Conservation (phyloP, 2,888 invertebrate genomes). For the Stenichneumon culpator region DNA sequence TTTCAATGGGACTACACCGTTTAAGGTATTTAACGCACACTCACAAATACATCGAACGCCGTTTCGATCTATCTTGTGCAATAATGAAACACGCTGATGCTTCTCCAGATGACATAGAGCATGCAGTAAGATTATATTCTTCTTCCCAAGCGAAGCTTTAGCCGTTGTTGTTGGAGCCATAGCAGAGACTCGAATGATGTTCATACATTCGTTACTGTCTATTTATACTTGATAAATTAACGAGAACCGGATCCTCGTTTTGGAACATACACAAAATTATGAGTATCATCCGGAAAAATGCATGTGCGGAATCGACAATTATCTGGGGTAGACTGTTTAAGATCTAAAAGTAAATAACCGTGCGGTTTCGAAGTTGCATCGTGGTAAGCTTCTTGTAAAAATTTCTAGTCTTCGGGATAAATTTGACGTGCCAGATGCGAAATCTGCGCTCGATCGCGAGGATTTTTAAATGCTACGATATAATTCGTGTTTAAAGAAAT, state of each 20-base stretch:
- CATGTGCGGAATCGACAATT: too few species aligned
- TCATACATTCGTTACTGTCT: neutral
- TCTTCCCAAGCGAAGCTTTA: neutral
- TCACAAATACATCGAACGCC: neutral
- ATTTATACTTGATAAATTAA: neutral
- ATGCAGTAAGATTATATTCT: neutral
- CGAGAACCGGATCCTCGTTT: neutral
- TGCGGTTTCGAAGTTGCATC: constrained; percentile 52
- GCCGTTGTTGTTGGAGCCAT: constrained; percentile 1
- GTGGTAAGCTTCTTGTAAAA: too few species aligned
- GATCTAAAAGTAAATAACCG: constrained; percentile 45
- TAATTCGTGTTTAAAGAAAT: constrained; percentile 52
- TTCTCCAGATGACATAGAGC: neutral
- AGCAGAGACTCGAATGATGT: neutral
- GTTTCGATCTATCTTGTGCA: neutral
- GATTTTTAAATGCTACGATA: constrained; percentile 58
- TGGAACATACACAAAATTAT: constrained; percentile 26
- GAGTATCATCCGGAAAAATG: too few species aligned
- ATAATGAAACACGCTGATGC: neutral
- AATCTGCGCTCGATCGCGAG: constrained; percentile 55
- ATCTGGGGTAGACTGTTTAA: too few species aligned
- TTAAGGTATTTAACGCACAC: neutral
- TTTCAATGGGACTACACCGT: neutral
- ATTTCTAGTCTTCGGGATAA: too few species aligned
- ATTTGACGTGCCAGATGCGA: constrained; percentile 30